Evolutionary conservation across 2,797 vertebrate species (phyloP).

Genomic region (Poecilia gillii): DNA sequence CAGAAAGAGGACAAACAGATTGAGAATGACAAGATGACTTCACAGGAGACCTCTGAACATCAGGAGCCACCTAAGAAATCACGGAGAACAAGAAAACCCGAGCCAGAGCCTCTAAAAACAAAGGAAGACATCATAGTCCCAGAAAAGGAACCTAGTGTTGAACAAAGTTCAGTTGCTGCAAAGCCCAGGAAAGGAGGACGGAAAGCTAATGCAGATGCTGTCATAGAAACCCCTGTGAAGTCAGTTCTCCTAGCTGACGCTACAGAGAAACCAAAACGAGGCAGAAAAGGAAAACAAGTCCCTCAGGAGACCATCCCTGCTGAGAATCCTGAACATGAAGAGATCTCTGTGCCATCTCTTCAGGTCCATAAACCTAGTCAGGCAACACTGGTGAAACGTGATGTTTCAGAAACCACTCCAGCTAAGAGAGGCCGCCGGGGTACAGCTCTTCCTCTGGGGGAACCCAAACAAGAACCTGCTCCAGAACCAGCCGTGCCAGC

Average conservation of each 20-base stretch:
- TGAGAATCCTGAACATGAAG: conserved; percentile 23
- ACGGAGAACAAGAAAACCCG: conserved; percentile 53
- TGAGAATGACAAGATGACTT: not conserved
- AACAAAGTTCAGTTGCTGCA: conserved; percentile 7
- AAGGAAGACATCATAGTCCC: conserved; percentile 3
- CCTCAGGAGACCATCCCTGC: conserved; percentile 4
- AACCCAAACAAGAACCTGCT: conserved; percentile 17
- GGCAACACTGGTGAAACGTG: conserved; percentile 40
- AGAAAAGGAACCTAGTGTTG: conserved; percentile 24
- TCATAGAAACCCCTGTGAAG: conserved; percentile 19
- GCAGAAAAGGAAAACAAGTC: conserved; percentile 36
- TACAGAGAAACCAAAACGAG: conserved; percentile 51
- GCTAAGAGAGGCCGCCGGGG: conserved; percentile 61
- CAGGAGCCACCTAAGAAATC: conserved; percentile 47
- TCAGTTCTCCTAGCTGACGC: conserved; percentile 21
- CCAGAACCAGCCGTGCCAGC: conserved; percentile 23
- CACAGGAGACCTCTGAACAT: not conserved
- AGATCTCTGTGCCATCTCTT: conserved; percentile 3
- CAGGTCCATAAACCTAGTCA: conserved; percentile 47
- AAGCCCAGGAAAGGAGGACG: conserved; percentile 61
- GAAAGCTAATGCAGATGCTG: conserved; percentile 37
- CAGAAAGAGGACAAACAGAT: conserved; percentile 37
- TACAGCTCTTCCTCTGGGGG: conserved; percentile 12
- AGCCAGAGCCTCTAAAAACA: conserved; percentile 20
- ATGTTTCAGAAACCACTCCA: conserved; percentile 31